These are phyloP conservation scores for Homalodisca vitripennis DNA, from an alignment of 1,140 invertebrate genomes.

Conservation along the genomic window DNA sequence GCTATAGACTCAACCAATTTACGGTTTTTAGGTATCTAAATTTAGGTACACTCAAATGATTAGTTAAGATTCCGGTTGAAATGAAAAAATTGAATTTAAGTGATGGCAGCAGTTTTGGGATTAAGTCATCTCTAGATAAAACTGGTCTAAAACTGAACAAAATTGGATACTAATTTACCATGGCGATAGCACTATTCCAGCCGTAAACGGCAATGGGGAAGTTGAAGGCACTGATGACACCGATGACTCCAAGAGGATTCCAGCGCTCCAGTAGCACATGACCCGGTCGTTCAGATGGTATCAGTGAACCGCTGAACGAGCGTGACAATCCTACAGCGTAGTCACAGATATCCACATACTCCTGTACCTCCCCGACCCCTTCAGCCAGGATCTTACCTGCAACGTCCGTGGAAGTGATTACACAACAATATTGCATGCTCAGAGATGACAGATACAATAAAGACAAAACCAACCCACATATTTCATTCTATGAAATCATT, in stretches of 20 bases:
- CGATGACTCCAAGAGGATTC: constrained; percentile 93
- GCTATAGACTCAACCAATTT: not conserved
- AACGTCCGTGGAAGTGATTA: too few relatives aligned
- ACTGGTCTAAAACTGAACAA: not conserved
- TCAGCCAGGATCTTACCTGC: constrained; percentile 84
- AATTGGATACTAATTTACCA: constrained; percentile 57
- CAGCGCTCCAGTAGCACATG: constrained; percentile 91
- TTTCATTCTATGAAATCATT: too few relatives aligned
- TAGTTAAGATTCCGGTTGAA: not conserved
- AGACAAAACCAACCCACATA: too few relatives aligned
- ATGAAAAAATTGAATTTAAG: not conserved
- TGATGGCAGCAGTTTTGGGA: not conserved
- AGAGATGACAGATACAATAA: too few relatives aligned
- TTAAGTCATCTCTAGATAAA: not conserved
- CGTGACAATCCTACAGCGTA: constrained; percentile 95
- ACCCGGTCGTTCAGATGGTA: constrained; percentile 92
- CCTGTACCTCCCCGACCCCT: constrained; percentile 92
- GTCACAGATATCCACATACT: constrained; percentile 98
- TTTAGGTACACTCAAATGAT: not conserved
- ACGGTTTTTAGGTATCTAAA: not conserved
- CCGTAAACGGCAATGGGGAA: constrained; percentile 98
- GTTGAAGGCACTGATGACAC: constrained; percentile 98
- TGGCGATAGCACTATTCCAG: constrained; percentile 97
- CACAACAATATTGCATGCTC: too few relatives aligned
- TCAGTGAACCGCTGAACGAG: constrained; percentile 79